Base-by-base conservation (phyloP, 2,113 vertebrate species). In the Xiphophorus couchianus region DNA sequence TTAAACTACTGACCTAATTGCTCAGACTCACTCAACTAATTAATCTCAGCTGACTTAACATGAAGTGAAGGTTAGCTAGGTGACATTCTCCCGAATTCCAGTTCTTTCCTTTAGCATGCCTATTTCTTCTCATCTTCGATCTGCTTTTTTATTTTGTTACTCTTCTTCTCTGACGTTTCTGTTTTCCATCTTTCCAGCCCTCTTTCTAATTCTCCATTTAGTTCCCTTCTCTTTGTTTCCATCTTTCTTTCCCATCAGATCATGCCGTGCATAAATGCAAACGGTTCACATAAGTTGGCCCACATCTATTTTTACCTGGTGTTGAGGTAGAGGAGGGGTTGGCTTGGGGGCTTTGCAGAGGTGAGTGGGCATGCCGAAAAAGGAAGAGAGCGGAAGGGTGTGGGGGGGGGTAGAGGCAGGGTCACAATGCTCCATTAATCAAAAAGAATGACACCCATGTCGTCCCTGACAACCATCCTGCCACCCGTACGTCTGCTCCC, bases 391-490 rank as follows among this genome's bases (percentile, higher is more conserved):
- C 14, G 27, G 13, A 8, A 1, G 39, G 12, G 19, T 29, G 35
- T 27, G 25, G 17, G 27, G 19, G 86, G 66, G 79, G 87, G 76
- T 88, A 86, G 78, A 86, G 88, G 91, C 81, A 83, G 91, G 92
- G 88, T 96, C 93, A 94, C 93, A 93, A 94, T 93, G 95, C 93
- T 89, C 95, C 95, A 96, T 97, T 96, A 97, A 97, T 98, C 97
- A 97, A 96, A 95, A 91, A 90, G 90, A 96, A 93, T 96, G 96
- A 96, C 96, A 97, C 94, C 81, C 88, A 95, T 91, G 90, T 95
- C 93, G 87, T 93, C 89, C 93, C 86, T 96, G 95, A 97, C 95
- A 95, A 95, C 87, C 90, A 89, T 89, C 87, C 84, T 92, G 91
- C 87, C 90, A 91, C 77, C 90, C 81, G 28, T 70, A 84, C 15